Evolutionary conservation across 2,797 vertebrate genomes (phyloP), one percentile per base, ranked within the genome.

Genomic region (Tarsius wallacei): DNA sequence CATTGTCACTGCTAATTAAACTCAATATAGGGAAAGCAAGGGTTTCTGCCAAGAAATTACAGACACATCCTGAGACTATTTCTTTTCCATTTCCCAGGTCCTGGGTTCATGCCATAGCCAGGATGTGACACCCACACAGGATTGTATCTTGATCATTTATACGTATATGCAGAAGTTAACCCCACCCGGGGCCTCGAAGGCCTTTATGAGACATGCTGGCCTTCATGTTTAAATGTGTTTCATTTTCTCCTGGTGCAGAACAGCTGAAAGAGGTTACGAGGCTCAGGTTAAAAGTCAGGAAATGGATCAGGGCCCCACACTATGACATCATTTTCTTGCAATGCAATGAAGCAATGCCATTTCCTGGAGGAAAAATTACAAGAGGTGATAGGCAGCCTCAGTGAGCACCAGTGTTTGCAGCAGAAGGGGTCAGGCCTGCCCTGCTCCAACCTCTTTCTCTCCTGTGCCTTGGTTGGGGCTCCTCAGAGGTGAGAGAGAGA

Each of bases 301-400:
- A 97, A 84, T 81, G 78, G 96, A 97, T 95, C 89, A 85, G 94
- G 77, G 85, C 87, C 82, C 94, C 85, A 85, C 11, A 49, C 28
- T 47, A 87, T 97, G 98, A 98, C 96, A 93, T 97, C 98, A 97
- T 86, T 94, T 94, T 97, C 96, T 97, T 97, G 97, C 93, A 97
- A 96, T 96, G 95, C 93, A 88, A 33, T 92, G 96, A 97, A 96
- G 94, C 94, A 94, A 95, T 96, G 91, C 95, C 92, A 96, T 91
- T 98, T 97, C 96, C 94, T 97, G 89, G 42, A 94, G 82, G 84
- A 70, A 92, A 97, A 96, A 93, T 74, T 71, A 73, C 70, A 63
- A 17, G 10, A 91, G 82, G 31, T 42, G 90, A 89, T 77, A 66
- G 86, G 53, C 73, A 82, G 91, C 61, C 66, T 17, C n/a, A 1